Evolutionary conservation across 2,888 invertebrate species (phyloP).

Genomic region (Aspidiotus rigidus): DNA sequence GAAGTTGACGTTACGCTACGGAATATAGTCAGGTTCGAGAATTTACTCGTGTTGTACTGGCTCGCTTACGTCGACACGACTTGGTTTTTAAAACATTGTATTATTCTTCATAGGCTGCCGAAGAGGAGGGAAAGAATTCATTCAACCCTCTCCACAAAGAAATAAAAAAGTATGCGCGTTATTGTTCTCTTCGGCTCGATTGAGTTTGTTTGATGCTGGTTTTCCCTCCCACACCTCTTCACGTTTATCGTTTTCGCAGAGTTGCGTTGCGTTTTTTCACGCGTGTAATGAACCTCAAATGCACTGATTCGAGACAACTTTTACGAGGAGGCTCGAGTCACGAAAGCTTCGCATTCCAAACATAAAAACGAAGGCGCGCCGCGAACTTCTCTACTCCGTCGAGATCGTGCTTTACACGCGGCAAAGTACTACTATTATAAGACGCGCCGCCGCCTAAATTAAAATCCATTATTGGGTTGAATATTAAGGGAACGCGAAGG

Average conservation of each 20-base stretch:
- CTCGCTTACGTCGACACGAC: no score
- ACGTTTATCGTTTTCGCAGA: background rate
- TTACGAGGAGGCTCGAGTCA: background rate
- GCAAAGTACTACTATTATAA: no score
- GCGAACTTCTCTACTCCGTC: background rate
- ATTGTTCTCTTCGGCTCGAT: background rate
- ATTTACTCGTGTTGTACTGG: no score
- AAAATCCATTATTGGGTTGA: no score
- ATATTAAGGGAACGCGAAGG: no score
- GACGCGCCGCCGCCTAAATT: no score
- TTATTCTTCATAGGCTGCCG: background rate
- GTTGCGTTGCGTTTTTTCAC: background rate
- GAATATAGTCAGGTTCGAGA: no score
- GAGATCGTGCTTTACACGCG: background rate
- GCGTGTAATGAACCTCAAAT: background rate
- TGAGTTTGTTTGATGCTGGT: background rate
- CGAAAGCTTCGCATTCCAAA: constrained; percentile 2
- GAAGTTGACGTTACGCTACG: no score
- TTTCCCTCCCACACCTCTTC: background rate
- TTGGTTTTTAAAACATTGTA: no score
- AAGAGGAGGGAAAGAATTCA: background rate
- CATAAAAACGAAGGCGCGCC: background rate
- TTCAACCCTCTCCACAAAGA: background rate
- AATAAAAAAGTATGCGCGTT: background rate
- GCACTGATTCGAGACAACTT: constrained; percentile 3